Evolutionary conservation across 2,113 vertebrate species (phyloP), one percentile per base, ranked within the genome.

Genomic region (Pao palembangensis): DNA sequence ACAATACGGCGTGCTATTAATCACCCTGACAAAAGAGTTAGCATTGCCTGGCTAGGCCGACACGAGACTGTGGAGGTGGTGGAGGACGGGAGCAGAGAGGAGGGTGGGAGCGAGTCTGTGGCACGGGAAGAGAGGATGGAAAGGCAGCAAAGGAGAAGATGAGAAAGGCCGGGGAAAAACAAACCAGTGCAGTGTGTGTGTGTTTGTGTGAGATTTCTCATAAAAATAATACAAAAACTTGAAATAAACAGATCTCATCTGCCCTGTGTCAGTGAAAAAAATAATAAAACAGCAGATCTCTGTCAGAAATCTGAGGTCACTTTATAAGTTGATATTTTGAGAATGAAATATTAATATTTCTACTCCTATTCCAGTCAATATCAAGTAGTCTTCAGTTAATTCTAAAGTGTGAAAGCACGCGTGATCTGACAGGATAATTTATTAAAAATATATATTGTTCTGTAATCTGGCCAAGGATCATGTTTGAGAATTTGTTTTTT

Each of bases 21-120:
- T 99, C 97, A 98, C 95, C 76, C 91, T 98, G 96, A 97, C 97
- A 98, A 94, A 93, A 93, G 93, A 92, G 87, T 92, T 91, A 92
- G 94, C 91, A 88, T 85, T 89, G 83, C 90, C 91, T 80, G 76
- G 74, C 90, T 90, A 88, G 81, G 88, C 73, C 81, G 86, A 89
- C 91, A 92, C 85, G 49, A 75, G 71, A 79, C 65, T 51, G 54
- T 44, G 73, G 52, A 51, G 49, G 66, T 53, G 49, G 52, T 34
- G 61, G 55, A 44, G 48, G 15, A 55, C 41, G 46, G 19, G 51
- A 34, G 55, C 10, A 20, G 20, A 15, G 20, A 48, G n/a, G 59
- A 20, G 57, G 18, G 48, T 25, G 21, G 53, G 34, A 53, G 25
- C 11, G 19, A 62, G 61, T 41, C 65, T 25, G 51, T 28, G 25